Evolutionary conservation across 2,113 vertebrate genomes (phyloP).

Genomic region (Scartelaos histophorus): DNA sequence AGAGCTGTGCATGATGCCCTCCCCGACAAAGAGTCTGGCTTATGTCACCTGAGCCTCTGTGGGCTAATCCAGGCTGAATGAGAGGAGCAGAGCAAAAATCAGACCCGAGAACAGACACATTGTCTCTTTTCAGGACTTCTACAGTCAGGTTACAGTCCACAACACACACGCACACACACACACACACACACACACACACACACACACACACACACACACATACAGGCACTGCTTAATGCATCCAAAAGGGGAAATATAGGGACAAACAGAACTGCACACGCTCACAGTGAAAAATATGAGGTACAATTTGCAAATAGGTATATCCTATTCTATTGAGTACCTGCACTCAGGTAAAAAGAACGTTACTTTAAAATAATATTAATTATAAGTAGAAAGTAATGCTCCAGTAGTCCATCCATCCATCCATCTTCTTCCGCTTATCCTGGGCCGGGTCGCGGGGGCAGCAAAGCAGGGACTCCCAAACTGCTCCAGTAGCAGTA

Average conservation of each 20-base stretch:
- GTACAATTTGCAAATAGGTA: no score
- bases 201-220: background rate
- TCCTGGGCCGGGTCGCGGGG: no score
- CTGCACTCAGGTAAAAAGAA: background rate
- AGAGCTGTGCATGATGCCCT: background rate
- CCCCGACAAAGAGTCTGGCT: background rate
- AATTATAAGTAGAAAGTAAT: no score
- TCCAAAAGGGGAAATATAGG: background rate
- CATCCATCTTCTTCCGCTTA: no score
- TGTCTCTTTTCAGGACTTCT: background rate
- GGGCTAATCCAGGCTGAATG: constrained; percentile 5
- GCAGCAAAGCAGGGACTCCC: no score
- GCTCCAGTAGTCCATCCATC: no score
- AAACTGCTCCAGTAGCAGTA: no score
- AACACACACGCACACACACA: no score
- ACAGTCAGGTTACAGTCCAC: background rate
- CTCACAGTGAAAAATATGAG: background rate
- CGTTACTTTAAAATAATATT: no score
- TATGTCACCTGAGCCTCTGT: background rate
- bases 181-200: background rate
- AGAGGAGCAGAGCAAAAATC: background rate
- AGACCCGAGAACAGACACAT: background rate
- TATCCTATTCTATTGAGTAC: background rate
- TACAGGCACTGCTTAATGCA: background rate
- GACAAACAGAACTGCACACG: background rate